These are phyloP conservation scores for Orchesellides sinensis DNA, from an alignment of 2,888 invertebrate species.

Conservation along the genomic window DNA sequence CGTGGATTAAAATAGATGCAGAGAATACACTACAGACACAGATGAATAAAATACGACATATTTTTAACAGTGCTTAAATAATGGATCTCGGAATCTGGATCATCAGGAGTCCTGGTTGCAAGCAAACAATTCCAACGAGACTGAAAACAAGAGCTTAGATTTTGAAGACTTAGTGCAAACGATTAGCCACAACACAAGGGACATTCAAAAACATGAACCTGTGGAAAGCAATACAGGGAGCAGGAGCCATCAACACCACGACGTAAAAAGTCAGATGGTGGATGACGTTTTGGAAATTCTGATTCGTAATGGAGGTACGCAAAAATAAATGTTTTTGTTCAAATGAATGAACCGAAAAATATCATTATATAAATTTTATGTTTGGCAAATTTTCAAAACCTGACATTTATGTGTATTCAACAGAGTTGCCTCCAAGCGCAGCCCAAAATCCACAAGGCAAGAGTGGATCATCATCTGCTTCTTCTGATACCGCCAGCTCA, in stretches of 20 bases:
- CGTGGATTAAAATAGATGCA: neutral
- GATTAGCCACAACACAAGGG: slow-evolving; percentile 44
- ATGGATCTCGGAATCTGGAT: neutral
- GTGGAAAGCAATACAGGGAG: slow-evolving; percentile 76
- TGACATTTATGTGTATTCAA: slow-evolving; percentile 52
- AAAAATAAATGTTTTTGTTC: neutral
- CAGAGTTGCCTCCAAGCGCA: slow-evolving; percentile 91
- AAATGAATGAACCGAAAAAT: slow-evolving; percentile 4
- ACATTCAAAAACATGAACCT: slow-evolving; percentile 76
- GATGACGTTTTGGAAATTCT: slow-evolving; percentile 96
- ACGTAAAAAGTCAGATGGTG: slow-evolving; percentile 86
- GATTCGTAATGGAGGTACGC: slow-evolving; percentile 87
- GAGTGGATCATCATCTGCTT: slow-evolving; percentile 74
- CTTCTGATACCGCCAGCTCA: neutral
- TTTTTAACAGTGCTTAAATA: neutral
- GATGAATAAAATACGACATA: neutral
- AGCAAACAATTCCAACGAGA: neutral
- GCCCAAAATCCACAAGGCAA: slow-evolving; percentile 84
- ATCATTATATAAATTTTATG: slow-evolving; percentile 22
- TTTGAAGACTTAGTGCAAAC: slow-evolving; percentile 65
- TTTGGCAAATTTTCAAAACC: neutral
- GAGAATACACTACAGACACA: neutral
- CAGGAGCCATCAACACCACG: slow-evolving; percentile 74
- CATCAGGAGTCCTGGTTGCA: neutral
- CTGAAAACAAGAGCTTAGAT: slow-evolving; percentile 19